Base-by-base conservation (phyloP, 1,140 invertebrate species). In the Drosophila quadrilineata region DNA sequence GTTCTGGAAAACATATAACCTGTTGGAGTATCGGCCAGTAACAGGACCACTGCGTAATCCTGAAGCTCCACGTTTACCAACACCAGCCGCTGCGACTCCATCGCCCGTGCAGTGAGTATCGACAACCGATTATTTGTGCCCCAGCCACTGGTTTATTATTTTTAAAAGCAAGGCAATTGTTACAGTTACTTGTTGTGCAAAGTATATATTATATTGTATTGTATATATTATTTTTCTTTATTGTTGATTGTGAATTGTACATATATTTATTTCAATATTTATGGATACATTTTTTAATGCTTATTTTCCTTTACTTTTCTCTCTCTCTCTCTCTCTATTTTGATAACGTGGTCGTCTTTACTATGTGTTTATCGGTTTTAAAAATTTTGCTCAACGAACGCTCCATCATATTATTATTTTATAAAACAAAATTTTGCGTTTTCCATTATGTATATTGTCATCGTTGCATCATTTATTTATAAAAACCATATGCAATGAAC, bases 1-100 rank as follows among this genome's bases (percentile, higher is more conserved):
- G 19, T 94, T 96, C 84, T 96, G 95, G 95, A 95, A 94, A 90
- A 94, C 94, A 0, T 95, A 95, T 84, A 95, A 94, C 80, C 90
- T 93, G 41, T 69, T 93, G 53, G 91, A 93, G 80, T 92, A 95
- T 59, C 91, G 93, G 50, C 94, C 95, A 16, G 95, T 96, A 1
- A 91, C 94, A 16, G 82, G 86, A 12, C 92, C 94, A 35, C 94
- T 94, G 2, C 92, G 94, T 35, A 95, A 95, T 90, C 82, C 87
- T 5, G 87, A 89, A 65, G 79, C 76, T 2, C 79, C 84, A 5
- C 87, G 71, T 3, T 33, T 82, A 2, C 76, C 74, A 0, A 46
- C 87, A 21, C 69, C 87, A 2, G 70, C 87, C 8, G 73, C 87
- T 1, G 72, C 87, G 1, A 84, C 77, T 5, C 75, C 77, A 6